phyloP scores from a whole-genome alignment of 2,113 vertebrate species.

The Daubentonia madagascariensis region DNA sequence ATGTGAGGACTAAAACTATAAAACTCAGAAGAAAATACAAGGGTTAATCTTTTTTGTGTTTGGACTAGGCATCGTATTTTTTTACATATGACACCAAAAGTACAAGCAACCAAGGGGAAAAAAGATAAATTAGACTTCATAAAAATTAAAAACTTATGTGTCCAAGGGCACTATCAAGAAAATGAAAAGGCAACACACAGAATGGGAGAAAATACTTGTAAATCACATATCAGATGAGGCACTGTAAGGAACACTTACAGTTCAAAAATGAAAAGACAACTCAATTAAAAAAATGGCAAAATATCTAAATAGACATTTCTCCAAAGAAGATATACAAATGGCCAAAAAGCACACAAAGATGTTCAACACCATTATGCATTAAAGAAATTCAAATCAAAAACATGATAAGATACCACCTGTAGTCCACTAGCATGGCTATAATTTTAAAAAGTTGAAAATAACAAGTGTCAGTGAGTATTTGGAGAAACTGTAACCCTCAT shows the following conservation, averaged over 20 bases:
- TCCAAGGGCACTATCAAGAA: background rate
- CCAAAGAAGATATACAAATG: background rate
- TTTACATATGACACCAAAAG: background rate
- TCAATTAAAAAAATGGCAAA: background rate
- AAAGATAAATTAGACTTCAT: background rate
- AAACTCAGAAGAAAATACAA: background rate
- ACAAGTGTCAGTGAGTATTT: background rate
- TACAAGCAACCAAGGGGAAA: background rate
- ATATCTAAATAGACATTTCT: background rate
- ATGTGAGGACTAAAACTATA: background rate
- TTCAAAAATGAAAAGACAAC: background rate
- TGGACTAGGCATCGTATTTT: background rate
- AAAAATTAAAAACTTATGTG: background rate
- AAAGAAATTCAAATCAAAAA: background rate
- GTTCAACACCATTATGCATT: background rate
- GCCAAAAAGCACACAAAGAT: background rate
- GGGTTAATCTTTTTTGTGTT: background rate
- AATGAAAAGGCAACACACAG: background rate
- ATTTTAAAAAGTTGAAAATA: background rate
- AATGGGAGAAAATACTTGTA: background rate
- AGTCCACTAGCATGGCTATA: background rate
- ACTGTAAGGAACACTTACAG: background rate
- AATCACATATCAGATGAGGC: background rate
- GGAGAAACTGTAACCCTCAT: background rate
- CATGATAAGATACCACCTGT: background rate